Evolutionary conservation across 2,888 invertebrate species (phyloP).

Genomic region (Netelia virgata): DNA sequence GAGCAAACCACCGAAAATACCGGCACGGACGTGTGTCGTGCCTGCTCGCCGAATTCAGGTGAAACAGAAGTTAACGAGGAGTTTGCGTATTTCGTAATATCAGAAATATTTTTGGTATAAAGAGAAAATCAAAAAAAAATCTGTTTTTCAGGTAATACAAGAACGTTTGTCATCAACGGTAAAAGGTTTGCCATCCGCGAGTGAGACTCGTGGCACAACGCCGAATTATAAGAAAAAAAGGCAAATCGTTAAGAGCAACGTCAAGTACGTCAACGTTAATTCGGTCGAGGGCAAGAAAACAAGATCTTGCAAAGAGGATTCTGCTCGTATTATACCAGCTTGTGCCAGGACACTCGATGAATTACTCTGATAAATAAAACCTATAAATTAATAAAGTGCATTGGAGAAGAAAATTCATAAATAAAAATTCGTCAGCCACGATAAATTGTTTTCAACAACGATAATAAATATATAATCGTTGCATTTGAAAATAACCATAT

Average conservation of each 20-base stretch:
- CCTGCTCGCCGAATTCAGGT: constrained; percentile 70
- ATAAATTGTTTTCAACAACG: too few relatives aligned
- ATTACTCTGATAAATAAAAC: constrained; percentile 23
- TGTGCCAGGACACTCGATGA: constrained; percentile 36
- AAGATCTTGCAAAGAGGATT: constrained; percentile 42
- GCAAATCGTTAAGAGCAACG: constrained; percentile 18
- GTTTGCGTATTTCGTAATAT: too few relatives aligned
- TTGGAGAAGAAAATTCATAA: background rate
- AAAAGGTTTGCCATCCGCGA: constrained; percentile 52
- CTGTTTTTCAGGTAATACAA: constrained; percentile 56
- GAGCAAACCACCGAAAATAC: constrained; percentile 67
- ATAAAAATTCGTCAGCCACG: background rate
- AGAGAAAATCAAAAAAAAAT: background rate
- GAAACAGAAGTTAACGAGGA: constrained; percentile 6
- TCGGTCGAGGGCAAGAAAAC: constrained; percentile 7
- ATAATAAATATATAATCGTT: too few relatives aligned
- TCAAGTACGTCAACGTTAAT: constrained; percentile 50
- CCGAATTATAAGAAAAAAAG: constrained; percentile 32
- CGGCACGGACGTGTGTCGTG: constrained; percentile 55
- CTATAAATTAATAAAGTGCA: background rate
- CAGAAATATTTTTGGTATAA: background rate
- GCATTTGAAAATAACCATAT: too few relatives aligned
- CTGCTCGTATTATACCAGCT: constrained; percentile 14
- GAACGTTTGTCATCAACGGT: constrained; percentile 68
- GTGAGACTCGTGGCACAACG: constrained; percentile 35